phyloP scores from a whole-genome alignment of 2,113 vertebrate genomes.

The Craseonycteris thonglongyai region DNA sequence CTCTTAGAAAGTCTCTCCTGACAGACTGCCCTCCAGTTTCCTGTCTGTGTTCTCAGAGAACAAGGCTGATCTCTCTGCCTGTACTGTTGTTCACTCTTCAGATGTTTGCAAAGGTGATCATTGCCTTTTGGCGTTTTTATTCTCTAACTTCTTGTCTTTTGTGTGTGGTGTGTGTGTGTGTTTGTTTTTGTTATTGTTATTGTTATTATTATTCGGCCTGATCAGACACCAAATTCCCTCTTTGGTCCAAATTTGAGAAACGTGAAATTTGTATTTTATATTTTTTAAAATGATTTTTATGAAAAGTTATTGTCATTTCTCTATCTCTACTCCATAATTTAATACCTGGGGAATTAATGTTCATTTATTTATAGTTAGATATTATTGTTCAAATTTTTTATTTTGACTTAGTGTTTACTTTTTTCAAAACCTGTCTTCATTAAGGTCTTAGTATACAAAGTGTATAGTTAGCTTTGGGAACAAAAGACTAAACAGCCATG shows the following conservation, averaged over 20 bases:
- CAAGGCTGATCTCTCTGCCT: not conserved
- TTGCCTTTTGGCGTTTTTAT: not conserved
- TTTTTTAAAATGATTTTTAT: too few relatives aligned
- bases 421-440: slow-evolving; percentile 18
- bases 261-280: not conserved
- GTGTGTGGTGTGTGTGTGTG: too few relatives aligned
- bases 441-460: slow-evolving; percentile 12
- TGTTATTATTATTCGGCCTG: not conserved
- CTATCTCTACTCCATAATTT: not conserved
- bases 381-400: slow-evolving; percentile 16
- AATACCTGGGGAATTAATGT: not conserved
- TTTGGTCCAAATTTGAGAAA: not conserved
- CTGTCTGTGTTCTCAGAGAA: not conserved
- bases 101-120: not conserved
- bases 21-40: not conserved
- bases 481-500: slow-evolving; percentile 4
- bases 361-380: slow-evolving; percentile 16
- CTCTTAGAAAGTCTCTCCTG: not conserved
- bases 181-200: too few relatives aligned
- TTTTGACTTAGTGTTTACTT: not conserved
- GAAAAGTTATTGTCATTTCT: not conserved
- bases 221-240: not conserved
- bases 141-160: not conserved
- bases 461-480: slow-evolving; percentile 23
- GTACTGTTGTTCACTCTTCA: not conserved